Conservation (phyloP, 2,888 invertebrate species). For the Timandra comae region DNA sequence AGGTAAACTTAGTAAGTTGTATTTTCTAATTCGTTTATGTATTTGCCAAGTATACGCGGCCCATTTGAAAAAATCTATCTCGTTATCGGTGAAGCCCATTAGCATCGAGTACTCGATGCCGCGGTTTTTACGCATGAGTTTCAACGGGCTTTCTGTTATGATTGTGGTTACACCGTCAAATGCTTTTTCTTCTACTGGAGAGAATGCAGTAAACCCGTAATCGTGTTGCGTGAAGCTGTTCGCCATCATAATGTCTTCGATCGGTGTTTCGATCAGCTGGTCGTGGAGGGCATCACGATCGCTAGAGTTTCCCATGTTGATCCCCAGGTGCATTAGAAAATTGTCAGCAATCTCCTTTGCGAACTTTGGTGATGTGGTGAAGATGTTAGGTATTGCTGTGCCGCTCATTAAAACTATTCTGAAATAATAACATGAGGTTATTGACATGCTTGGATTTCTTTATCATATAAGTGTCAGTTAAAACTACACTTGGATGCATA, state of each 20-base stretch:
- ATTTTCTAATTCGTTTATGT: too few species aligned
- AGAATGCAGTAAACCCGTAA: slow-evolving; percentile 9
- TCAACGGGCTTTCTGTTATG: slow-evolving; percentile 23
- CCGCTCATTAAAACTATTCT: slow-evolving; percentile 24
- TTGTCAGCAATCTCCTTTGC: slow-evolving; percentile 16
- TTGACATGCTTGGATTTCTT: too few species aligned
- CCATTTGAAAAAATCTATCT: neutral
- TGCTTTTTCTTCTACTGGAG: slow-evolving; percentile 20
- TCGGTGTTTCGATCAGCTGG: slow-evolving; percentile 10
- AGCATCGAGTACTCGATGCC: slow-evolving; percentile 23
- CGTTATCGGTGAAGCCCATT: slow-evolving; percentile 1
- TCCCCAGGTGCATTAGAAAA: slow-evolving; percentile 46
- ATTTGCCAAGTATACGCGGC: too few species aligned
- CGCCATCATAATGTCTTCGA: slow-evolving; percentile 25
- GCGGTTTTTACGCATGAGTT: slow-evolving; percentile 19
- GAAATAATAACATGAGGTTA: slow-evolving; percentile 7
- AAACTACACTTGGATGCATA: too few species aligned
- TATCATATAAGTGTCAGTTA: too few species aligned
- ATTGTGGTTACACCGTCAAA: slow-evolving; percentile 19
- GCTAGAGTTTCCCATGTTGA: slow-evolving; percentile 16
- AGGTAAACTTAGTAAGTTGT: too few species aligned
- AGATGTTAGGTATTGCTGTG: slow-evolving; percentile 19
- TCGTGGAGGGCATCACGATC: slow-evolving; percentile 19
- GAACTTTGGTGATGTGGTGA: slow-evolving; percentile 16
- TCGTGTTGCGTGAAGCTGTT: neutral